A percentile compares a stretch with the other conserved stretches of the same genome.
Conservation (phyloP, 2,113 vertebrate species). For the Corythornis cristatus region DNA sequence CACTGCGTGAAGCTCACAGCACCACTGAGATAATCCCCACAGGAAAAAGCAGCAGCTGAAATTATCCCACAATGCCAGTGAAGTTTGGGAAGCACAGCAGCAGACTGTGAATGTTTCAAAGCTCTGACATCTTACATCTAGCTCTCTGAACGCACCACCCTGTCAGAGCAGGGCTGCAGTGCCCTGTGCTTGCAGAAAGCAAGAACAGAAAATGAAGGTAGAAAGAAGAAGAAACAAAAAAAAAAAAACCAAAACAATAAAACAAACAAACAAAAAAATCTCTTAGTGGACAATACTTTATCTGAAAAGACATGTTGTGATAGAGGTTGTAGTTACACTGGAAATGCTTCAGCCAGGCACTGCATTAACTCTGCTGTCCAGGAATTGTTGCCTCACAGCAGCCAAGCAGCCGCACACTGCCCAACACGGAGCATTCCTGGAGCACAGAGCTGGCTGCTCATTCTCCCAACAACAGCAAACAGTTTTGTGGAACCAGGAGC, state of each 20-base stretch:
- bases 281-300: neutral
- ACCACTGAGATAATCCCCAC: rapidly evolving
- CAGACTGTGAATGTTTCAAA: neutral
- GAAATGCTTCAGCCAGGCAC: neutral
- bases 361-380: neutral
- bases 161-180: neutral
- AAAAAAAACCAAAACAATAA: neutral
- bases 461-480: neutral
- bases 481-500: neutral
- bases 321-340: neutral
- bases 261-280: too few relatives aligned
- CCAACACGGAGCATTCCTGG: rapidly evolving
- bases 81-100: neutral
- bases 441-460: neutral
- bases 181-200: rapidly evolving
- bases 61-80: neutral
- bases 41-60: neutral
- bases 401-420: neutral
- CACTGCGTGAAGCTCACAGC: rapidly evolving
- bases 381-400: neutral
- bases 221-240: neutral
- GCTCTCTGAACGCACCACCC: rapidly evolving
- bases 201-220: neutral
- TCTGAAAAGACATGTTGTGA: neutral
- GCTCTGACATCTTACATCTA: neutral